Conservation (phyloP, 2,888 invertebrate genomes). For the Agriopis aurantiaria region DNA sequence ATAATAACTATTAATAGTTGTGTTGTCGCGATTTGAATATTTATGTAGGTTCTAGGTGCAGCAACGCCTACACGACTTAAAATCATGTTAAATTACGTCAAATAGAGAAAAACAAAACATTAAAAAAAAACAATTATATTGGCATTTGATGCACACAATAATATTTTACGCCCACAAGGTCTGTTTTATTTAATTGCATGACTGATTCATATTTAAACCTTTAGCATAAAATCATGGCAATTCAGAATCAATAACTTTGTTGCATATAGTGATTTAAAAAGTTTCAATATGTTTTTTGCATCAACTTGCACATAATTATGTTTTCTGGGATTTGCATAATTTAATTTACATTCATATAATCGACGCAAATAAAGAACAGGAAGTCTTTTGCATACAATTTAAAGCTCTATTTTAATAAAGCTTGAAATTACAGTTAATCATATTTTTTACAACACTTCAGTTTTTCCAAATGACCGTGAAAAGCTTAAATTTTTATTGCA, state of each 20-base stretch:
- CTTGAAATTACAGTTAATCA: too few relatives aligned
- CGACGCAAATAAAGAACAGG: constrained; percentile 1
- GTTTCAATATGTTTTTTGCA: neutral
- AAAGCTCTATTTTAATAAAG: neutral
- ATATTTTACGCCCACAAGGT: neutral
- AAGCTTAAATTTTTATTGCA: constrained; percentile 48
- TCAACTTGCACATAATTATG: neutral
- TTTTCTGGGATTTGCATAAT: neutral
- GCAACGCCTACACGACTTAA: constrained; percentile 1
- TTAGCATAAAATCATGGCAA: neutral
- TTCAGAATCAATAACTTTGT: too few relatives aligned
- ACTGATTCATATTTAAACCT: neutral
- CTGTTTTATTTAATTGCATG: neutral
- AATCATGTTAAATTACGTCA: neutral
- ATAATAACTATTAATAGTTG: neutral
- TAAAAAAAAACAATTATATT: neutral
- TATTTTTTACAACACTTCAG: constrained; percentile 5
- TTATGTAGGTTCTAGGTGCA: constrained; percentile 1
- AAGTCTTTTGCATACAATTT: neutral
- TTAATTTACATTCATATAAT: neutral
- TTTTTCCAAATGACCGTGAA: constrained; percentile 31
- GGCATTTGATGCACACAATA: neutral
- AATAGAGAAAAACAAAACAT: neutral
- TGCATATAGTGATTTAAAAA: too few relatives aligned
- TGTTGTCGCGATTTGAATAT: neutral